A percentile compares a stretch with the other conserved stretches of the same genome.
phyloP scores from a whole-genome alignment of 2,113 vertebrate species.

The Lasiurus cinereus region DNA sequence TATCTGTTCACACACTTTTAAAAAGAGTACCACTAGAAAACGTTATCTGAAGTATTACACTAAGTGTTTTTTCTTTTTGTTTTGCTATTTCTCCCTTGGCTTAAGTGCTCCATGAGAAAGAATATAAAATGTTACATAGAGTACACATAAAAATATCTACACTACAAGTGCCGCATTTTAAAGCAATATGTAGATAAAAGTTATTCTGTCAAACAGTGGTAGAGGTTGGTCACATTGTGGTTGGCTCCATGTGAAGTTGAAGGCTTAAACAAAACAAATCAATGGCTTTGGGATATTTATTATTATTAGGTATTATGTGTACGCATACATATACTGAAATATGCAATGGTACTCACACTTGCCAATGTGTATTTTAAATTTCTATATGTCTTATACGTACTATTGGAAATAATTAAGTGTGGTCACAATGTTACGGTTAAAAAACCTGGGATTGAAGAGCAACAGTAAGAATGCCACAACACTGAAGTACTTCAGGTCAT shows the following conservation, averaged over 20 bases:
- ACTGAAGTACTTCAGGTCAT: not conserved
- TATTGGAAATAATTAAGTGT: not conserved
- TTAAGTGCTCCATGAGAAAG: not conserved
- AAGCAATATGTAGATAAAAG: not conserved
- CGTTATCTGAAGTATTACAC: not conserved
- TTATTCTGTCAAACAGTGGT: not conserved
- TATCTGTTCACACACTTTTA: not conserved
- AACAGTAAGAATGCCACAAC: not conserved
- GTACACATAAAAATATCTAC: not conserved
- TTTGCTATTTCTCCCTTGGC: not conserved
- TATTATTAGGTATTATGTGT: not conserved
- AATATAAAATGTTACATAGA: not conserved
- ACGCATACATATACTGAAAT: not conserved
- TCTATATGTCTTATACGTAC: not conserved
- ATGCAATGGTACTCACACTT: not conserved
- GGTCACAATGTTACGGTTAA: not conserved
- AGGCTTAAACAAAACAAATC: not conserved
- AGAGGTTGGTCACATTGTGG: not conserved
- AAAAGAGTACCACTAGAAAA: not conserved
- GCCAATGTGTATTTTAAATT: not conserved
- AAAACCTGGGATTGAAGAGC: not conserved
- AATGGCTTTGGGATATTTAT: not conserved
- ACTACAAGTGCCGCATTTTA: not conserved
- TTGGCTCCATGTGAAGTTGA: not conserved
- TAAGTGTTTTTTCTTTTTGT: not conserved